Base-by-base conservation (phyloP, 2,888 invertebrate species). In the Nomada hirtipes region DNA sequence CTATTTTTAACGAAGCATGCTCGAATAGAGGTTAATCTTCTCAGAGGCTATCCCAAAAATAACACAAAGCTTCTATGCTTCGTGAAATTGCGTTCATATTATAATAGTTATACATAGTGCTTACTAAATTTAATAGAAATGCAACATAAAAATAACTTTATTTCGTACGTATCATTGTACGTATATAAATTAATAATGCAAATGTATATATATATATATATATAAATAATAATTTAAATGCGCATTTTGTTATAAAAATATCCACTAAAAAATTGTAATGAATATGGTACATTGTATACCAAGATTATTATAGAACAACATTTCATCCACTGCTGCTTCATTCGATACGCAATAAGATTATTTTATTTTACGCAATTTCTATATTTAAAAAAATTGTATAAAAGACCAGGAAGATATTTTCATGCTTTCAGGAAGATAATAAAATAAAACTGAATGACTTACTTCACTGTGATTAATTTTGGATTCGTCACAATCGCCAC, bases 381-480 rank as follows among this genome's bases (percentile, higher is more conserved):
- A 15, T 11, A 15, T 47, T 15, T 44, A 20, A 26, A 11, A 61
- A 53, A 29, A 36, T 29, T 63, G 18, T 11, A 15, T 13, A 47
- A 47, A 47, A 13, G 47, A 0, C 10, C 10, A 47, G 47, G 47
- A 47, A 47, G 15, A 13, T 47, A 47, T 47, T 47, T 15, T 15
- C 47, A 47, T 47, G 47, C 47, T 57, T 13, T 20, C 23, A 59
- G 59, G 4, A 10, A 68, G 23, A 23, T 63, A 52, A 71, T 47
- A 23, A 60, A 61, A 50, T n/a, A 52, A 79, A 70, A 64, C 59
- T 57, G 18, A 53, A 65, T 75, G 42, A 89, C 92, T 91, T 84
- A 92, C 94, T 91, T 94, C 94, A 70, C 88, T 93, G 82, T 93
- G 93, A 88, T 93, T 94, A 81, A 91, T 86, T 85, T 94, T 94